Base-by-base conservation (phyloP, 1,140 invertebrate genomes). In the Aphaenogaster rudis region DNA sequence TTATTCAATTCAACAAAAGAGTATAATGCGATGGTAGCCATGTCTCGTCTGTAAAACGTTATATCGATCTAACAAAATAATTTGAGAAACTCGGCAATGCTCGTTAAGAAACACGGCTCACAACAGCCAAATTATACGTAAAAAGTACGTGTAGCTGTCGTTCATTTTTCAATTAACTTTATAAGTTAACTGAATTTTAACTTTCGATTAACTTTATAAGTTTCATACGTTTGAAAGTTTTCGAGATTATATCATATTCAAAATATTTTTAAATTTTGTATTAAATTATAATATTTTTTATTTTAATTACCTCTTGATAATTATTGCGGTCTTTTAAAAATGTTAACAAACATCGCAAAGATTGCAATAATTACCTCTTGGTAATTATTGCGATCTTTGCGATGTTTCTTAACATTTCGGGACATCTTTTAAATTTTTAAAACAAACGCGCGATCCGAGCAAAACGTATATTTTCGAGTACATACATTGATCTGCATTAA, bases 21-120 rank as follows among this genome's bases (percentile, higher is more conserved):
- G 15, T 3, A 33, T 36, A 9, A 3, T 13, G n/a, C 11, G 36
- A 21, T n/a, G 33, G 52, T 9, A 74, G 63, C 2, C 15, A n/a
- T 66, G 21, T 74, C 28, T 42, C n/a, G 72, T 74, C 52, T 42
- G 21, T 28, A 28, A 28, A 28, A 57, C 15, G 11, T 57, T 57
- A 9, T 76, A 76, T 76, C 21, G 72, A 76, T 57, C 72, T 59
- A 76, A 76, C 72, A 76, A 57, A 74, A 76, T 76, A 76, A 76
- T 76, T 17, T 57, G 8, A 33, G 17, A 57, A 57, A 50, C 50
- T 28, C 0, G 28, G 50, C 33, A 36, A 54, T 28, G 45, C 45
- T 52, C 15, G 21, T 36, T 5, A 33, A 50, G 48, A 71, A 17
- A 71, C 21, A 33, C 13, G 13, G 21, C 4, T 28, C 28, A 28